Conservation (phyloP, 2,113 vertebrate genomes). For the Rafetus swinhoei region DNA sequence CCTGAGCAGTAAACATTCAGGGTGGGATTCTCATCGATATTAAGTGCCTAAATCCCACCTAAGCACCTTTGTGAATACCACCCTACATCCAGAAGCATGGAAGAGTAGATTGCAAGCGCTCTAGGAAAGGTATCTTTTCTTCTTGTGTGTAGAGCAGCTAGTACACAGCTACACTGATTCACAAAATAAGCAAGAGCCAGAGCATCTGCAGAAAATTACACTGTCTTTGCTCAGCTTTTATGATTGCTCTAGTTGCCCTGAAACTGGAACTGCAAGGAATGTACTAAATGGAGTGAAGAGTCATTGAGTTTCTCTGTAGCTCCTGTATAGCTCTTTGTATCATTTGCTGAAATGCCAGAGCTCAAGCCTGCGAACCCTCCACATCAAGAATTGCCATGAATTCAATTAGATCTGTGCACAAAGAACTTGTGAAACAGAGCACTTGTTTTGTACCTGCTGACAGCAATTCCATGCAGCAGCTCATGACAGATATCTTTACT, state of each 20-base stretch:
- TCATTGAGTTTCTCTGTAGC: constrained; percentile 8
- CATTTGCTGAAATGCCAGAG: neutral
- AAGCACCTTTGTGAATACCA: neutral
- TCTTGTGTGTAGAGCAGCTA: neutral
- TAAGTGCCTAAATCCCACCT: neutral
- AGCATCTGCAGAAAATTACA: constrained; percentile 55
- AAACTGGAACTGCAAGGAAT: neutral
- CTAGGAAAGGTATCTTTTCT: neutral
- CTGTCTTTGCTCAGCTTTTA: neutral
- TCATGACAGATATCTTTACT: neutral
- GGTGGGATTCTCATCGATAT: neutral
- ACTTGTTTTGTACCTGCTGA: neutral
- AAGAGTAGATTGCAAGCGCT: neutral
- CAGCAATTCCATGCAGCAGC: neutral
- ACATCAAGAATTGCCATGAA: neutral
- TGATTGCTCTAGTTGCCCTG: neutral
- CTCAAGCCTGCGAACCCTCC: neutral
- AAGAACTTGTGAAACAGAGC: neutral
- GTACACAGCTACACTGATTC: neutral
- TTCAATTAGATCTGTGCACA: neutral
- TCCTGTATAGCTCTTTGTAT: fast-evolving
- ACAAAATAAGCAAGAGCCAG: constrained; percentile 5
- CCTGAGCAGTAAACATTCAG: neutral
- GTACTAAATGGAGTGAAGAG: constrained; percentile 3
- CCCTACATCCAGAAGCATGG: neutral